Percentiles rank a stretch among this genome's conserved stretches.
These are phyloP conservation scores for Steatocranus sp. DNA, from an alignment of 2,797 vertebrate species.

Conservation along the genomic window DNA sequence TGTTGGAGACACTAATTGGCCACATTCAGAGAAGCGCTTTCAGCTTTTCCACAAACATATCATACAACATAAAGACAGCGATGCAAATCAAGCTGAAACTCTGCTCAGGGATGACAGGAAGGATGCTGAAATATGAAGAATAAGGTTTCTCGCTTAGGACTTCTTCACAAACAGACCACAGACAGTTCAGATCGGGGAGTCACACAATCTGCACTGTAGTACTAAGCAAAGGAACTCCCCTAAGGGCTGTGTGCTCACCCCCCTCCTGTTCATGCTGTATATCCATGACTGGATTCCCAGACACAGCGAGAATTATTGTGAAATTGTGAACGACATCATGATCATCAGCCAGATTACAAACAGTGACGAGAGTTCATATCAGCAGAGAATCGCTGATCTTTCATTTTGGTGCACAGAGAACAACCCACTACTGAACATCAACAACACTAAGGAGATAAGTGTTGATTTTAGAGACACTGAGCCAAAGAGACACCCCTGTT, in stretches of 20 bases:
- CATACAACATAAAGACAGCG: slow-evolving; percentile 6
- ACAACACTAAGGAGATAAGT: background rate
- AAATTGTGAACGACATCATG: background rate
- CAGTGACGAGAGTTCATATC: background rate
- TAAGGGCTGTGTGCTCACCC: background rate
- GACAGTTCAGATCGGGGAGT: background rate
- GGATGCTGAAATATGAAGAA: slow-evolving; percentile 10
- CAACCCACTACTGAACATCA: background rate
- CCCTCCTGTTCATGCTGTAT: background rate
- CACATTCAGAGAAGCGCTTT: background rate
- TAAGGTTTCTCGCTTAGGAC: slow-evolving; percentile 43
- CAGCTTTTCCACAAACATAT: slow-evolving; percentile 3
- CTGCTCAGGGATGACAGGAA: background rate
- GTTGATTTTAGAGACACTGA: background rate
- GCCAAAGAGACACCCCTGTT: background rate
- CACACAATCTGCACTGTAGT: background rate
- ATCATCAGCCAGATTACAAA: background rate
- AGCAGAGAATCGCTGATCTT: background rate
- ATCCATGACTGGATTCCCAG: background rate
- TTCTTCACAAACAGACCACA: background rate
- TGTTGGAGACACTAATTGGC: slow-evolving; percentile 41
- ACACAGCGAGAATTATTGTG: background rate
- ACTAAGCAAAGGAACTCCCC: background rate
- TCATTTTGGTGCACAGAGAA: background rate
- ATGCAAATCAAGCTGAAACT: slow-evolving; percentile 23